Base-by-base conservation (phyloP, 2,797 vertebrate species). In the Gallinago stenura region DNA sequence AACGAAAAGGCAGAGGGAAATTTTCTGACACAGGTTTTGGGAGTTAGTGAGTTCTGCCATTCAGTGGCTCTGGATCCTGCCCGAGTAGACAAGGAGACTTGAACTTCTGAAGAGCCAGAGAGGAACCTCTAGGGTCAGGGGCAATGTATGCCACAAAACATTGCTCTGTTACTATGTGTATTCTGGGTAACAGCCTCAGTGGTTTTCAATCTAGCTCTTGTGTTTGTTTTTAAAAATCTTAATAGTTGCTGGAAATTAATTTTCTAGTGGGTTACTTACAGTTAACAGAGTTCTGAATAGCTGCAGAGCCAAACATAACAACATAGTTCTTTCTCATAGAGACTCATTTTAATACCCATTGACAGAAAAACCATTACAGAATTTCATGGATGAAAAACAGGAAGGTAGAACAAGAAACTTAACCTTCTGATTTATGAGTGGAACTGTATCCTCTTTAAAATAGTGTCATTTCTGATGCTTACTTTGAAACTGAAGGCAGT, bases 341-440 rank as follows among this genome's bases (percentile, higher is more conserved):
- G 57, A 46, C 33, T n/a, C 7, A 3, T 83, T 93, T 95, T 53
- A 81, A 91, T 43, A 84, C 16, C 22, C 39, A n/a, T 53, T 4
- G 9, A 41, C 62, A 45, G 50, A 65, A 83, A 86, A 90, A 72
- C 39, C 2, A 4, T 45, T 71, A 46, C 62, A 76, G 54, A 48
- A 82, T 90, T 82, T 65, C 35, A 19, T 33, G 53, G 54, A 46
- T 1, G 4, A 75, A 94, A 91, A 48, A 0, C 2, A 61, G 58
- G 57, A 71, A 88, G 15, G 54, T 19, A 79, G 77, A 88, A 48
- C 13, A 87, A 69, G 77, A 89, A 73, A 45, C 3, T 3, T 37
- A 88, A 71, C 78, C 43, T 87, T 87, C 64, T 80, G 76, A 70
- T 89, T 81, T 85, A 28, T 62, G n/a, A 79, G 26, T 80, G 43